Base-by-base conservation (phyloP, 2,797 vertebrate species). In the Cuculus canorus region DNA sequence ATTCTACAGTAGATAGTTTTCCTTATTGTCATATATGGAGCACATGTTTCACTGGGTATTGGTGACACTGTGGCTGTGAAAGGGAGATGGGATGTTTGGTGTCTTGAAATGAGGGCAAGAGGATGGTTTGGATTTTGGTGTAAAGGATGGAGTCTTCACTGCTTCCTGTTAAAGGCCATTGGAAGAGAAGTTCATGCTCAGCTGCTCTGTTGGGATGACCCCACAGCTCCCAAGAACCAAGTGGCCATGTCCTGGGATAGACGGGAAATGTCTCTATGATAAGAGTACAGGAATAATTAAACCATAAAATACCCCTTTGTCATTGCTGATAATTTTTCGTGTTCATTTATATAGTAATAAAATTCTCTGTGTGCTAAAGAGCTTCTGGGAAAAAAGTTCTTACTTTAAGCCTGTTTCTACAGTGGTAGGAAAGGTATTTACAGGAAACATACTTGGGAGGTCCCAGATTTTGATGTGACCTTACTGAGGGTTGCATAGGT, bases 21-120 rank as follows among this genome's bases (percentile, higher is more conserved):
- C 41, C 4, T 0, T 17, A 4, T 50, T 11, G 0, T 27, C 43
- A 4, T 9, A 4, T 12, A n/a, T 18, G 17, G 23, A 56, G 15
- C 39, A 81, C 39, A 25, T 69, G 19, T 76, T 39, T 10, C 48
- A 7, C 48, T 33, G 27, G 23, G 39, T 17, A 6, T 37, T 43
- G 71, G n/a, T 66, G 53, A 53, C 11, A 1, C 32, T 35, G 3
- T 30, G 71, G 41, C 9, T 3, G 1, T 6, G 4, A 61, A 37
- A 72, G 41, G 24, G 61, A 59, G 41, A 9, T 25, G 13, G 41
- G 45, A 11, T 21, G 0, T 50, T 66, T 73, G 45, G 35, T 33
- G 0, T 22, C 53, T 16, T 25, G 52, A 41, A 71, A 24, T 5
- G 9, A 14, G 39, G 23, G 11, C 0, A 3, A 41, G 35, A 72